Evolutionary conservation across 2,797 vertebrate genomes (phyloP), one percentile per base, ranked within the genome.

Genomic region (Eidolon dupreanum): DNA sequence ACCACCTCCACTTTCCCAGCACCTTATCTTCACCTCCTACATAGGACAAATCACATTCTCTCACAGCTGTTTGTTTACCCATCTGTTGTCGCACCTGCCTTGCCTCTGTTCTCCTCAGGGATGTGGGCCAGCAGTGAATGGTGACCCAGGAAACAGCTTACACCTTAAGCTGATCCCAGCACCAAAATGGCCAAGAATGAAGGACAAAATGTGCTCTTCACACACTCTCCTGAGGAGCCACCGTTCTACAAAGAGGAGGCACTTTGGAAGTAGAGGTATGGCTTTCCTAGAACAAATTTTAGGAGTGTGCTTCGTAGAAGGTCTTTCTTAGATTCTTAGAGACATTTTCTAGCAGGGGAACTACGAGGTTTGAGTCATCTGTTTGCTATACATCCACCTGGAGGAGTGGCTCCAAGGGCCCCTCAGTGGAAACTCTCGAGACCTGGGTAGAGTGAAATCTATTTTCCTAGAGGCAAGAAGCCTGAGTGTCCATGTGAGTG

Each of bases 11-110:
- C 28, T 70, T 20, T 81, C 79, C 74, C 8, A 7, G 66, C 12
- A 8, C 74, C 59, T n/a, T 31, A 57, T 41, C 65, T n/a, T 49
- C 1, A 0, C 33, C 71, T 49, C 84, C 66, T 5, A 0, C 0
- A 1, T 1, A 1, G 31, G 71, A 6, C 49, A 66, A 8, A 28
- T 28, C 71, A 51, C 55, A 0, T 9, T 59, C 49, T 75, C 85
- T 65, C 16, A 2, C 33, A 6, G 53, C 49, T 53, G 75, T 36
- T 4, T 73, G 51, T 74, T 57, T 49, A 49, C 15, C 49, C 49
- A 5, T 16, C 15, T 16, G 49, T 16, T 49, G 46, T 6, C 49
- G 0, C 49, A 49, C 49, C 15, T 20, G 31, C 63, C 20, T 73
- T 20, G 31, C 63, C 20, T 73, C 55, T 8, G 28, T 31, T 26